Percentiles rank a stretch among this genome's conserved stretches.
Conservation (phyloP, 2,888 invertebrate genomes). For the Nematopogon swammerdamellus region DNA sequence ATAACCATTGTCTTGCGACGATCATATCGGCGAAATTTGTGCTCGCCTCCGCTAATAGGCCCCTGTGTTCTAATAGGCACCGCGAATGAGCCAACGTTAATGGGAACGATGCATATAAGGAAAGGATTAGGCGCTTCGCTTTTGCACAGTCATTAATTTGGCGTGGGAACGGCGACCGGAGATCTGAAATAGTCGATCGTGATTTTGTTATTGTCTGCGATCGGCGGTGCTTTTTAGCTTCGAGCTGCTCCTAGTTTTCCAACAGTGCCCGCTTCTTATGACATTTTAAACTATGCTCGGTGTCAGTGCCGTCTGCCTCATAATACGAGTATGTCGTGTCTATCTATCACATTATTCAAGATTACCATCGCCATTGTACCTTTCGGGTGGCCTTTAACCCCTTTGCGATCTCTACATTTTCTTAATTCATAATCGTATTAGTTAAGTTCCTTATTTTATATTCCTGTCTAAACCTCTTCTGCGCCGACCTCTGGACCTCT, state of each 20-base stretch:
- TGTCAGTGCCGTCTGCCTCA: no score
- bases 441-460: no score
- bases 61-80: slow-evolving; percentile 39
- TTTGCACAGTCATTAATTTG: slow-evolving; percentile 42
- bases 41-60: slow-evolving; percentile 32
- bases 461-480: no score
- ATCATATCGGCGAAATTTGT: slow-evolving; percentile 52
- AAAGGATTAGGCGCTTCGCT: slow-evolving; percentile 3
- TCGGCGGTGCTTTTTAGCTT: background rate
- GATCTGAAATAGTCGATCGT: background rate
- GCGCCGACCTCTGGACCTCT: background rate
- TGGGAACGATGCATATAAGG: slow-evolving; percentile 4
- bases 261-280: no score
- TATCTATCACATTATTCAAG: no score
- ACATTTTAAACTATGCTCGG: no score
- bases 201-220: background rate
- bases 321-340: no score
- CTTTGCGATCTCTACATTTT: no score
- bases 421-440: no score
- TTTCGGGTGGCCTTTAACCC: no score
- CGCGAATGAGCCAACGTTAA: slow-evolving; percentile 49
- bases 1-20: slow-evolving; percentile 48
- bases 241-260: no score
- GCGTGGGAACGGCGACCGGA: slow-evolving; percentile 31
- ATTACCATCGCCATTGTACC: no score